Evolutionary conservation across 1,140 invertebrate genomes (phyloP).

Genomic region (Bombus confusus): DNA sequence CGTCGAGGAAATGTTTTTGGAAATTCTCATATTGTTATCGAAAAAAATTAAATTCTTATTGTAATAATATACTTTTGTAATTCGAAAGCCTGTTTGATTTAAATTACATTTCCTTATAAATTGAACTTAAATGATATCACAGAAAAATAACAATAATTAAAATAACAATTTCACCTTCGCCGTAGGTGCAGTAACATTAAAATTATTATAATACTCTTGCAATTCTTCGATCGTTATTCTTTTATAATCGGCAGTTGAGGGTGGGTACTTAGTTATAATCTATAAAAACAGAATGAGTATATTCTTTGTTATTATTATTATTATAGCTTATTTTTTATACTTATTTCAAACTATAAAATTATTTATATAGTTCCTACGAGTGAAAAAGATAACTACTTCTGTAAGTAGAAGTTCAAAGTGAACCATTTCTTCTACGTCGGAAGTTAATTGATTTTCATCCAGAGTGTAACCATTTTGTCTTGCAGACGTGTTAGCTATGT

Average conservation of each 20-base stretch:
- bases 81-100: neutral
- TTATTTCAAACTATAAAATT: too few relatives aligned
- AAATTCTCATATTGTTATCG: too few relatives aligned
- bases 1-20: neutral
- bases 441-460: neutral
- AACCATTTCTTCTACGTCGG: neutral
- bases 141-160: too few relatives aligned
- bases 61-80: too few relatives aligned
- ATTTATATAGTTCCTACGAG: neutral
- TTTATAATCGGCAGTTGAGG: too few relatives aligned
- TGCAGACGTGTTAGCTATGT: neutral
- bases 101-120: neutral
- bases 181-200: neutral
- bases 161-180: slow-evolving; percentile 13
- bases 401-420: neutral
- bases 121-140: too few relatives aligned
- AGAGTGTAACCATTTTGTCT: slow-evolving; percentile 15
- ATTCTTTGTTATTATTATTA: neutral
- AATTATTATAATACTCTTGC: slow-evolving; percentile 31
- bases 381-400: neutral
- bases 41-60: too few relatives aligned
- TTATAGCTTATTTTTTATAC: too few relatives aligned
- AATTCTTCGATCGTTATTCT: slow-evolving; percentile 37
- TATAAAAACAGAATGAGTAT: neutral
- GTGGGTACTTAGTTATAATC: too few relatives aligned